Base-by-base conservation (phyloP, 1,140 invertebrate genomes). In the Ips nitidus region DNA sequence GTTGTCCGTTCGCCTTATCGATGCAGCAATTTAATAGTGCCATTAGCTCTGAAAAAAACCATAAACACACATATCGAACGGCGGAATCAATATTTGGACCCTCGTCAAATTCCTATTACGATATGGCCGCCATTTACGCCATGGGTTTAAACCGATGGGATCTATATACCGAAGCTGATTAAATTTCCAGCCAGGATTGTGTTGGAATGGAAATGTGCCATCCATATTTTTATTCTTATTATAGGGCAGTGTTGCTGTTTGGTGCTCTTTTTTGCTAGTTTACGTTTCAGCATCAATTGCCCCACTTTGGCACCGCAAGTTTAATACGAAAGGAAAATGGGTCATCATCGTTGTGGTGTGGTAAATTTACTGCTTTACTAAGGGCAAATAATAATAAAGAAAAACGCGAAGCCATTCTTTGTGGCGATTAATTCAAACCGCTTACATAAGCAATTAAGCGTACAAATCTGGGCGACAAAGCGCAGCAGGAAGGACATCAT, bases 381-480 rank as follows among this genome's bases (percentile, higher is more conserved):
- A 38, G 52, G 5, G 37, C n/a, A 55, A n/a, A 55, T 55, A 58
- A 61, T 38, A 22, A 22, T 22, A 61, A 61, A 47, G 45, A 52
- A 50, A 52, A 52, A 50, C 36, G 8, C 8, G 1, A 22, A 38
- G 8, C 36, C n/a, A 41, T n/a, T 47, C 6, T 38, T 52, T 38
- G 38, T 52, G n/a, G 53, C 40, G 55, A 50, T 53, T 62, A 69
- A 69, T 69, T 62, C 43, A 55, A 61, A 62, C 58, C 47, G 50
- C 58, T 69, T 69, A 55, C 57, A 69, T 69, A 61, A 55, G 58
- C 58, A 69, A 69, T 69, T 61, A 69, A 60, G 52, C 56, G 41
- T 53, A 69, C 66, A 69, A 69, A 69, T 69, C 66, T 62, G 50
- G 57, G 52, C 52, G 47, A 69, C 57, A 61, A 69, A 61, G 57